Evolutionary conservation across 2,113 vertebrate genomes (phyloP).

Genomic region (Xenotilapia longispinis): DNA sequence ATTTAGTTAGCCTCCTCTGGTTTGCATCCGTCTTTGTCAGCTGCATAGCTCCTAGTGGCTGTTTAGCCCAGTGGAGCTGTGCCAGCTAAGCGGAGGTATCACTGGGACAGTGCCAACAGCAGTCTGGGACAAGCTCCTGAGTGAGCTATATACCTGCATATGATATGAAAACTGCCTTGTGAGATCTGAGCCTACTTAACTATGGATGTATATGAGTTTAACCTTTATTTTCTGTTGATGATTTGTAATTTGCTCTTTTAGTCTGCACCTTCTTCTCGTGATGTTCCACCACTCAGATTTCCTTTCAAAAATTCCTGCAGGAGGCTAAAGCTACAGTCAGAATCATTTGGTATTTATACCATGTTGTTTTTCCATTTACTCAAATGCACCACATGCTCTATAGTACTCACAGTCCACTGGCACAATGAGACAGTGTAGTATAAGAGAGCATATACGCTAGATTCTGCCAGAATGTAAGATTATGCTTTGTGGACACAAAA

Average conservation of each 20-base stretch:
- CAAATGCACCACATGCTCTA: background rate
- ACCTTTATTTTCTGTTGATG: background rate
- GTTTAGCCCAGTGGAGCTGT: background rate
- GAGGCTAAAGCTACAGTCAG: background rate
- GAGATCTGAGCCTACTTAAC: background rate
- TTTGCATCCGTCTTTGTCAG: background rate
- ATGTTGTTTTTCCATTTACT: background rate
- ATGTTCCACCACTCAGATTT: background rate
- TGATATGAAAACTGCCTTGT: background rate
- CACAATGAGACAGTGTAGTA: background rate
- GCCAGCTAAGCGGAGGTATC: constrained; percentile 7
- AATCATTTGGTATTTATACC: background rate
- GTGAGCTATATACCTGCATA: background rate
- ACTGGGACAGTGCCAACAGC: constrained; percentile 8
- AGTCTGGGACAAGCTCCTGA: constrained; percentile 19
- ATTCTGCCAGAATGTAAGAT: background rate
- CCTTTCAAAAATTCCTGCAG: background rate
- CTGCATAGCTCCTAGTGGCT: background rate
- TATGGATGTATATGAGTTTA: background rate
- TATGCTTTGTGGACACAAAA: background rate
- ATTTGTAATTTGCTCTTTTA: background rate
- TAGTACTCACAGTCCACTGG: background rate
- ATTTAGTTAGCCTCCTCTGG: constrained; percentile 11
- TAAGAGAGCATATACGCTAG: background rate
- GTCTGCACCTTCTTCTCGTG: background rate